These are phyloP conservation scores for Crenuchus spilurus DNA, from an alignment of 2,797 vertebrate genomes.

Conservation along the genomic window DNA sequence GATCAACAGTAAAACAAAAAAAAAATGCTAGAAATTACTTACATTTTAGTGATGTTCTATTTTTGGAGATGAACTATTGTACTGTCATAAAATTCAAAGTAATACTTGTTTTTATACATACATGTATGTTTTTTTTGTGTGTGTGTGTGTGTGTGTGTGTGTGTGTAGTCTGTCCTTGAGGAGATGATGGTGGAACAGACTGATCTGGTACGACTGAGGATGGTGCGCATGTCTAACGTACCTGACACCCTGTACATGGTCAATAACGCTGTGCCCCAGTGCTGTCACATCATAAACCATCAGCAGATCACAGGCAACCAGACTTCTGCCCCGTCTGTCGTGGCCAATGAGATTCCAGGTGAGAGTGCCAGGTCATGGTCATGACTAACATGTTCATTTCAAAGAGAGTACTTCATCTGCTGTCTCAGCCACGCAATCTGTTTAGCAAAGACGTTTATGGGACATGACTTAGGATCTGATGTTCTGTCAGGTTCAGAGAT, in stretches of 20 bases:
- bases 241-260: slow-evolving; percentile 99
- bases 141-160: slow-evolving; percentile 43
- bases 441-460: slow-evolving; percentile 17
- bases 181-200: slow-evolving; percentile 99
- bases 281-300: slow-evolving; percentile 95
- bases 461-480: slow-evolving; percentile 21
- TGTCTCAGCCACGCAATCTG: not conserved
- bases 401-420: not conserved
- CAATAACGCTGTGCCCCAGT: slow-evolving; percentile 93
- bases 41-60: too few relatives aligned
- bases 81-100: too few relatives aligned
- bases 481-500: slow-evolving; percentile 1
- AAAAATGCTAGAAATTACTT: too few relatives aligned
- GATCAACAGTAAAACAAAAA: too few relatives aligned
- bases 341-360: slow-evolving; percentile 99
- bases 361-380: not conserved
- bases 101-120: too few relatives aligned
- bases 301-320: slow-evolving; percentile 90
- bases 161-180: slow-evolving; percentile 88
- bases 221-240: slow-evolving; percentile 98
- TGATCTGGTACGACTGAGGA: slow-evolving; percentile 92
- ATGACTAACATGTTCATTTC: not conserved
- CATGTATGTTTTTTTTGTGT: slow-evolving; percentile 4
- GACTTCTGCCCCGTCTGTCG: slow-evolving; percentile 89
- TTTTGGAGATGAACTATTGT: too few relatives aligned